phyloP scores from a whole-genome alignment of 2,797 vertebrate species.

The Poeciliopsis gracilis region DNA sequence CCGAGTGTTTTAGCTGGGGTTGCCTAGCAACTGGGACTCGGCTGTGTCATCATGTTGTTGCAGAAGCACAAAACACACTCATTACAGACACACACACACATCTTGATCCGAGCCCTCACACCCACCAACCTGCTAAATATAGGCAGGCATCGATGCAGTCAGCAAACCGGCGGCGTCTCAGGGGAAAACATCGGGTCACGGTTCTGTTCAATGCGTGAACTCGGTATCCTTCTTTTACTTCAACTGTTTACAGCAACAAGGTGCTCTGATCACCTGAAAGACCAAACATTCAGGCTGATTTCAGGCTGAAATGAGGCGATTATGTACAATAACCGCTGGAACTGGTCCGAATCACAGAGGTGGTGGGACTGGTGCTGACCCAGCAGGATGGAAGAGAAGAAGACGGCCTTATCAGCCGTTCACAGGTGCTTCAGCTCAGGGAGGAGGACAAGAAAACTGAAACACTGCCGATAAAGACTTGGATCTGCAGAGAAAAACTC shows the following conservation, averaged over 20 bases:
- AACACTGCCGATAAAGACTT: background rate
- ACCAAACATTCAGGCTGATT: background rate
- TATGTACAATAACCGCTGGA: background rate
- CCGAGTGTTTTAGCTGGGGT: constrained; percentile 54
- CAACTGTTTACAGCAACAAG: constrained; percentile 6
- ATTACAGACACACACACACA: constrained; percentile 21
- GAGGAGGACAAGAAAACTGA: background rate
- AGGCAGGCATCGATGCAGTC: constrained; percentile 51
- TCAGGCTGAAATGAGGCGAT: background rate
- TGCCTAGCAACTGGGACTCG: constrained; percentile 73
- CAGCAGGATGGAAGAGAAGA: background rate
- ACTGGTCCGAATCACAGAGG: background rate
- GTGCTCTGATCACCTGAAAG: background rate
- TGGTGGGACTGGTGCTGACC: background rate
- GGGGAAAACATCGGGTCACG: background rate
- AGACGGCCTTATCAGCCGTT: background rate
- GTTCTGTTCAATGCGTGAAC: constrained; percentile 25
- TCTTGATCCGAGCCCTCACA: constrained; percentile 32
- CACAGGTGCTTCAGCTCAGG: constrained; percentile 12
- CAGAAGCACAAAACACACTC: constrained; percentile 14
- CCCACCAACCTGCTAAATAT: constrained; percentile 48
- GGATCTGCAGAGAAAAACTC: background rate
- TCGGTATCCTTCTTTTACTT: background rate
- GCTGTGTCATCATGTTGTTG: constrained; percentile 59
- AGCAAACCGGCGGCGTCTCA: constrained; percentile 39